These are phyloP conservation scores for Intellagama lesueurii DNA, from an alignment of 2,797 vertebrate genomes.

Conservation along the genomic window DNA sequence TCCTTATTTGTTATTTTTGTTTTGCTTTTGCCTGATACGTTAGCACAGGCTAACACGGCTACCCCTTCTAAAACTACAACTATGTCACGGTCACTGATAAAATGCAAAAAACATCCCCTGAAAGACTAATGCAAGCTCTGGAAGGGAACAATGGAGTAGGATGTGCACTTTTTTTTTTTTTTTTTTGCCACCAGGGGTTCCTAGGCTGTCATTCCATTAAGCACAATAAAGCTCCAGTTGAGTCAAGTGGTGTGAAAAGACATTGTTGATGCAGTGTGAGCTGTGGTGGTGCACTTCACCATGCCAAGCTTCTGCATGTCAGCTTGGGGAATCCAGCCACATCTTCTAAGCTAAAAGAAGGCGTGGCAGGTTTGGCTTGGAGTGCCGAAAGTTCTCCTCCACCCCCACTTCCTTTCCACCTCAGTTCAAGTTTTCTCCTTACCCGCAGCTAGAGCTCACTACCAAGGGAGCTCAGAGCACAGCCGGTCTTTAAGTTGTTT, in stretches of 20 bases:
- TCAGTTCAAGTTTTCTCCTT: not conserved
- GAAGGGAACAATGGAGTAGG: not conserved
- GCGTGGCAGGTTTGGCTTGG: not conserved
- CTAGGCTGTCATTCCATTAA: not conserved
- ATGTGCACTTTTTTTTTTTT: not conserved
- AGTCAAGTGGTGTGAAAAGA: conserved; percentile 10
- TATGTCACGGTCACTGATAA: not conserved
- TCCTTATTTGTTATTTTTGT: no score
- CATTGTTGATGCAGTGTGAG: not conserved
- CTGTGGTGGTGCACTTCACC: not conserved
- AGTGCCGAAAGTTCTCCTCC: not conserved
- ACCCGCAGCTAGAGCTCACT: accelerated
- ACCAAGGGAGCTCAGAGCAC: not conserved
- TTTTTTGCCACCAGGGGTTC: not conserved
- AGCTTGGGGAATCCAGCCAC: not conserved
- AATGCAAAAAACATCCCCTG: not conserved
- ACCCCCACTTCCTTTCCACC: no score
- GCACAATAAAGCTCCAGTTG: conserved; percentile 7
- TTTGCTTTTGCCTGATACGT: no score
- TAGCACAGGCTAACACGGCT: no score
- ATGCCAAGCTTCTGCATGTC: not conserved
- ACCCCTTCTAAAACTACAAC: not conserved
- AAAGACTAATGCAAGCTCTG: not conserved
- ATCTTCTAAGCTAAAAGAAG: not conserved
- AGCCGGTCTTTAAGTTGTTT: not conserved